Evolutionary conservation across 2,797 vertebrate species (phyloP).

Genomic region (Brachyalestes nurse): DNA sequence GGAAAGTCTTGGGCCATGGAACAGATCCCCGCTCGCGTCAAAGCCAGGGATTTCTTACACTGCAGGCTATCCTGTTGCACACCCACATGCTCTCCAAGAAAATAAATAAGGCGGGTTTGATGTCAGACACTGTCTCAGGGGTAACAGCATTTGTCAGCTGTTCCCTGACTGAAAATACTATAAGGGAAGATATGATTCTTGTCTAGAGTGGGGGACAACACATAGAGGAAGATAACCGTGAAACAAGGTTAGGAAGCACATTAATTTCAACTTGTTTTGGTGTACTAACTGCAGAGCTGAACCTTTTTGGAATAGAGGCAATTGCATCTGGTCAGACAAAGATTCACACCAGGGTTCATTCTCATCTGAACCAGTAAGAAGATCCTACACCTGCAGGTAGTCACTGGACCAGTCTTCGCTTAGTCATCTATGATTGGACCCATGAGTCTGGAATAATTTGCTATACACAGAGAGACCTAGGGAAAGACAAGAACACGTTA

Average conservation of each 20-base stretch:
- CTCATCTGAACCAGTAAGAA: not conserved
- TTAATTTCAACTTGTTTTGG: conserved; percentile 3
- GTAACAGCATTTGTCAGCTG: conserved; percentile 51
- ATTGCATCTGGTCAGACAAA: conserved; percentile 7
- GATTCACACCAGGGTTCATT: conserved; percentile 32
- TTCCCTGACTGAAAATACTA: conserved; percentile 31
- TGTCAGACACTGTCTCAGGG: conserved; percentile 65
- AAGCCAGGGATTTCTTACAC: conserved; percentile 71
- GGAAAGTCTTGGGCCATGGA: conserved; percentile 68
- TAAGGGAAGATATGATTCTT: conserved; percentile 31
- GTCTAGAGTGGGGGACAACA: not conserved
- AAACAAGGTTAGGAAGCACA: conserved; percentile 22
- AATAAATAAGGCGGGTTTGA: conserved; percentile 68
- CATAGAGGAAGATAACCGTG: conserved; percentile 18
- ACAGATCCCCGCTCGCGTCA: conserved; percentile 75
- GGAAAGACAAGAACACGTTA: conserved; percentile 20
- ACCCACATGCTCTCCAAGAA: conserved; percentile 64
- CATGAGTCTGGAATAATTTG: conserved; percentile 69
- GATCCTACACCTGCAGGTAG: conserved; percentile 48
- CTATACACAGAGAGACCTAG: conserved; percentile 73
- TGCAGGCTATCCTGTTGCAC: conserved; percentile 64
- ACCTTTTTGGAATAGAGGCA: not conserved
- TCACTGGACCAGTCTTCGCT: conserved; percentile 59
- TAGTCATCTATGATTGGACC: conserved; percentile 75
- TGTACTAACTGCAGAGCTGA: conserved; percentile 3